Base-by-base conservation (phyloP, 2,797 vertebrate species). In the Peromyscus nudipes region DNA sequence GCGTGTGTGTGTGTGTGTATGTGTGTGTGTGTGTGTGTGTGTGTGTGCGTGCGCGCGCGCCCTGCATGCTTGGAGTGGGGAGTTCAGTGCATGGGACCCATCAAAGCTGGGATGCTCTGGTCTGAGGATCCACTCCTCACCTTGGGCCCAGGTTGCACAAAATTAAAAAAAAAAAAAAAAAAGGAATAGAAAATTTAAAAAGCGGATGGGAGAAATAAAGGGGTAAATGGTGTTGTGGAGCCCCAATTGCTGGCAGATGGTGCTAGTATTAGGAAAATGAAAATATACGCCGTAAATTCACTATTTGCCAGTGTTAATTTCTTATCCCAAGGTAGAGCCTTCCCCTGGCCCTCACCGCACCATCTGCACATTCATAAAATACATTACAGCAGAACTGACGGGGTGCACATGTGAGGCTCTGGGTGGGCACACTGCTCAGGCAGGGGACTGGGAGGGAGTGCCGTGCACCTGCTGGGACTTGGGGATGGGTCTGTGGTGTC, bases 241-340 rank as follows among this genome's bases (percentile, higher is more conserved):
- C 98, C 98, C 98, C 97, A 60, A 98, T 98, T 55, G 98, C 97
- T 98, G 99, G 98, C 99, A 99, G 99, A 99, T 99, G 99, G 99
- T 92, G 93, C 98, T 97, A 96, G 99, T 99, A 98, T 99, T 98
- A 99, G 99, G 98, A 99, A 99, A 99, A 99, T 97, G 98, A 99
- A 99, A 99, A 99, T 98, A 99, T 99, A 98, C 0, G 95, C 98
- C 94, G 98, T 99, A 98, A 99, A 99, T 99, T 99, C 98, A 79
- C 98, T 87, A 5, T 98, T 99, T 99, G 99, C 99, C 98, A 98
- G 98, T 97, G 98, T 99, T 99, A 98, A 99, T 99, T 99, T 98
- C 99, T 98, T 98, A 98, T 99, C 99, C 99, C 98, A 97, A 99
- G 99, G 99, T 99, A 99, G 99, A 99, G 98, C 98, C 98, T 98